Conservation (phyloP, 37 sponge, comb jelly and placozoan species). For the Cliona cf. orientalis region DNA sequence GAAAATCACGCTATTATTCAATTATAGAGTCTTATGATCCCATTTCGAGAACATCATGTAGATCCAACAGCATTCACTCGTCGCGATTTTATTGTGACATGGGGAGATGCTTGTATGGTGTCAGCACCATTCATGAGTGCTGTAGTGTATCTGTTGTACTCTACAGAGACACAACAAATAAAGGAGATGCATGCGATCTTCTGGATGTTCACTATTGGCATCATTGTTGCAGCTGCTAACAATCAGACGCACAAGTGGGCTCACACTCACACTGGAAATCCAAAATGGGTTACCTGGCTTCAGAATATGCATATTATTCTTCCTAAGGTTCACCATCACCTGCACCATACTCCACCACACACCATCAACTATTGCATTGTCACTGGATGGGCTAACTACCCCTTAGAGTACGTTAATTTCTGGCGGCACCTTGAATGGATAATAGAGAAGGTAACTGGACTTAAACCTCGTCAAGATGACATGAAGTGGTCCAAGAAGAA, state of each 20-base stretch:
- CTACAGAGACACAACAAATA: not conserved
- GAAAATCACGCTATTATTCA: not conserved
- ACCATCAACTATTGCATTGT: constrained; percentile 61
- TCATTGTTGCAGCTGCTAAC: constrained; percentile 37
- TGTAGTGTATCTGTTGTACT: not conserved
- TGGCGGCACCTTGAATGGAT: constrained; percentile 45
- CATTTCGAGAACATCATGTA: constrained; percentile 74
- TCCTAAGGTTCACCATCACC: constrained; percentile 58
- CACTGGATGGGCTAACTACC: constrained; percentile 70
- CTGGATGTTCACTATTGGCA: not conserved
- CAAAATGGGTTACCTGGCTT: constrained; percentile 48
- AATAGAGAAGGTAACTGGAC: constrained; percentile 52
- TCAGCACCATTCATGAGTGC: not conserved
- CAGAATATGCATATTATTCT: constrained; percentile 59
- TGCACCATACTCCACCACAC: constrained; percentile 69
- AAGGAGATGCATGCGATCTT: not conserved
- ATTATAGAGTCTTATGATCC: constrained; percentile 53
- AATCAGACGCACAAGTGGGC: constrained; percentile 79
- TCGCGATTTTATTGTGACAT: constrained; percentile 59
- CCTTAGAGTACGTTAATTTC: constrained; percentile 57
- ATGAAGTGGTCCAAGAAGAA: constrained; percentile 35
- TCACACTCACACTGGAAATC: constrained; percentile 47
- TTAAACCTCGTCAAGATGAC: constrained; percentile 40
- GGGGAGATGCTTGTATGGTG: constrained; percentile 57
- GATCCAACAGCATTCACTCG: constrained; percentile 68